Evolutionary conservation across 2,888 invertebrate genomes (phyloP), one percentile per base, ranked within the genome.

Genomic region (Caenorhabditis sp.): DNA sequence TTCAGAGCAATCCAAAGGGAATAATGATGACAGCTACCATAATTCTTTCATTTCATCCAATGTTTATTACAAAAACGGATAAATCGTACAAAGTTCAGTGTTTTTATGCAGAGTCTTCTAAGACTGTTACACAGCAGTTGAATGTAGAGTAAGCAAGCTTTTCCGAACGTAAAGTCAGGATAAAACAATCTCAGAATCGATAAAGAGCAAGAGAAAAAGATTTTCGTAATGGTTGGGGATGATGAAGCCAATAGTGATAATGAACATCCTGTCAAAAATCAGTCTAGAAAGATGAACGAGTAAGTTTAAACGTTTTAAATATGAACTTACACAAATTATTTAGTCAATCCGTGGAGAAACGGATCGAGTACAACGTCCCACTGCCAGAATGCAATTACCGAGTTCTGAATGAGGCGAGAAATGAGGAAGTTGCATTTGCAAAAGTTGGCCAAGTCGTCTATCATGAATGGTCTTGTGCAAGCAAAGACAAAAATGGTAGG

Each of bases 41-140:
- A 39, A 84, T 86, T 27, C 81, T 86, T 35, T 83, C 84, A 11
- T 86, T 86, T 66, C 86, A 86, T 50, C 85, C 86, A 22, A 86
- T 84, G 85, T 86, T 86, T 73, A 81, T 86, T 13, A 86, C 86
- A 15, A 85, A 84, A 63, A 79, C 84, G 30, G 86, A 86, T 65
- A 81, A 79, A 53, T 85, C 86, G 6, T 86, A 85, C 61, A 83
- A 84, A 62, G 82, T 86, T 26, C 83, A 85, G 66, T 86, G 86
- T 61, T 86, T 86, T 68, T 86, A 86, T 56, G 80, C 84, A 15
- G 85, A 86, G 61, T 63, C 80, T 27, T 83, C 81, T 52, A 84
- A 82, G 58, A 73, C 78, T 5, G 85, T 86, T 13, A 82, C 82
- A 8, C 82, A 84, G 26, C 80, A 83, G 63, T 66, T 86, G 27